Percentiles rank a stretch among this genome's conserved stretches.
phyloP scores from a whole-genome alignment of 1,140 invertebrate genomes.

The Zaprionus taronus region DNA sequence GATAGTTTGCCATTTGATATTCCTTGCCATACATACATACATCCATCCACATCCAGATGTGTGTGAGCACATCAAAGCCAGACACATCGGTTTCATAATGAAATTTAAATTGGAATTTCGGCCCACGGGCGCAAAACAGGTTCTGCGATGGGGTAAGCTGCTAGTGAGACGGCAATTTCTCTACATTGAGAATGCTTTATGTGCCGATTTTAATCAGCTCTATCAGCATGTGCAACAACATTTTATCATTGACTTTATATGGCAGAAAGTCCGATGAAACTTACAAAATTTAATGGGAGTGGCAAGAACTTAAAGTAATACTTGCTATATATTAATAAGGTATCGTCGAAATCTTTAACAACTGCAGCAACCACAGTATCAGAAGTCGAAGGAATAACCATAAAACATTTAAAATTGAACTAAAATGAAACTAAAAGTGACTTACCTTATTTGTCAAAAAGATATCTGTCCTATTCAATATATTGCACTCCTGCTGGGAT shows the following conservation, averaged over 20 bases:
- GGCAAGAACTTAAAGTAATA: background rate
- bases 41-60: too few relatives aligned
- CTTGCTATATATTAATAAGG: background rate
- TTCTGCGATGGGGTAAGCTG: background rate
- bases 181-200: background rate
- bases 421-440: background rate
- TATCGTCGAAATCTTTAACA: background rate
- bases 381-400: background rate
- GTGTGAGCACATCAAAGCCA: conserved; percentile 67
- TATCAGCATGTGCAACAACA: background rate
- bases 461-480: too few relatives aligned
- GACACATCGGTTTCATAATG: conserved; percentile 33
- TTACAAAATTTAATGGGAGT: background rate
- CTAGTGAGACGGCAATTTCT: background rate
- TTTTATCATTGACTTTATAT: background rate
- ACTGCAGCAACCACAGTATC: background rate
- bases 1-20: conserved; percentile 79
- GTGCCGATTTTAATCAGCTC: background rate
- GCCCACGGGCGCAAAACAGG: conserved; percentile 11
- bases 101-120: conserved; percentile 58
- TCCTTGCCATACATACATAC: conserved; percentile 30
- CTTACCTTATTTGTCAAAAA: background rate
- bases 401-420: too few relatives aligned
- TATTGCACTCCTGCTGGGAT: too few relatives aligned
- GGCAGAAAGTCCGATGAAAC: background rate